Base-by-base conservation (phyloP, 2,888 invertebrate species). In the Meiosimyza platycephala region DNA sequence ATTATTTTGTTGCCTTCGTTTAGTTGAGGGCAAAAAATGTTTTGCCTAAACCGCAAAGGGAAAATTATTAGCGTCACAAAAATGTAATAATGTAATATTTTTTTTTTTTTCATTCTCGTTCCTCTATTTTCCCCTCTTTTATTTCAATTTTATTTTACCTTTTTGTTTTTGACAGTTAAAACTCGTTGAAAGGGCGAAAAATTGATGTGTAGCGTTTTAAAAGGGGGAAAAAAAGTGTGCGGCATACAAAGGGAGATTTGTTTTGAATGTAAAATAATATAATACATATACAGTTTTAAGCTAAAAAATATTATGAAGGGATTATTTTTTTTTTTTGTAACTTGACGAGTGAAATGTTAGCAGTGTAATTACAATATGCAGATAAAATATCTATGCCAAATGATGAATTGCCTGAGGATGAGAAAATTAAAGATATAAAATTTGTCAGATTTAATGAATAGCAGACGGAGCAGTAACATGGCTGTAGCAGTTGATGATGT, bases 11-110 rank as follows among this genome's bases (percentile, higher is more conserved):
- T 40, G 40, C 40, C 40, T 9, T 40, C 40, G 40, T 40, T 9
- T 40, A 40, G 40, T 52, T 54, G 60, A 50, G 55, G 48, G 69
- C 68, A 50, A 67, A 48, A 59, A 57, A 48, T 69, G 69, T 40
- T 28, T 60, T 33, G 60, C 60, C 33, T 60, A 51, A 69, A 69
- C 69, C 69, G 60, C 69, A 69, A 52, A 60, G 69, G 16, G 62
- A 69, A 48, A 69, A 69, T 69, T 69, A 69, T 69, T 69, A 69
- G 69, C 69, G 69, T 69, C 69, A 60, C 69, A 52, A 16, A 60
- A 69, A 60, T 62, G 69, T 69, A 69, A 69, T 69, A 69, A 69
- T 69, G 69, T 69, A 60, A 69, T 62, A 51, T 55, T 55, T 55
- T 55, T 54, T 54, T 22, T 55, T 40, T 5, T 9, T n/a, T n/a